These are phyloP conservation scores for Mormyrops boulengeri DNA, from an alignment of 2,797 vertebrate species.

Conservation along the genomic window DNA sequence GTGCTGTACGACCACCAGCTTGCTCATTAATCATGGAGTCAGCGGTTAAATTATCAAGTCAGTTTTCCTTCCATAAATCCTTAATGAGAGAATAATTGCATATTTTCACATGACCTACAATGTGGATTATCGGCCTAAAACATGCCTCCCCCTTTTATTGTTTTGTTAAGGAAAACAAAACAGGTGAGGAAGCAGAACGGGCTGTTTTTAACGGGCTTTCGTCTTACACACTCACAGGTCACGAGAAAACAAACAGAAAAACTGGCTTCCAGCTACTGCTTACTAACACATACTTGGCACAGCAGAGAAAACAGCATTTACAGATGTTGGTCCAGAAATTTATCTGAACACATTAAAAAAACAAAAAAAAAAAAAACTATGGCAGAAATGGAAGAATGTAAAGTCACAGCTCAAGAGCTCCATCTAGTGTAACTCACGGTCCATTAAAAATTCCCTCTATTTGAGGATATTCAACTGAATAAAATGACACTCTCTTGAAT, in stretches of 20 bases:
- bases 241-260: background rate
- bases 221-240: background rate
- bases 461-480: background rate
- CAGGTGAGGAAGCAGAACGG: background rate
- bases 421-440: slow-evolving; percentile 51
- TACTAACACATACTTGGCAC: background rate
- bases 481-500: slow-evolving; percentile 8
- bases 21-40: slow-evolving; percentile 51
- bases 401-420: slow-evolving; percentile 59
- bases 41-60: slow-evolving; percentile 45
- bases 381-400: background rate
- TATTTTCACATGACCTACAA: slow-evolving; percentile 54
- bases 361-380: background rate
- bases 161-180: background rate
- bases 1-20: slow-evolving; percentile 41
- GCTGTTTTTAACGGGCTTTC: background rate
- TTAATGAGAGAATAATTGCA: slow-evolving; percentile 54
- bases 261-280: background rate
- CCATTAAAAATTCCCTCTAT: background rate
- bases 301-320: background rate
- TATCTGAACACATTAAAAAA: background rate
- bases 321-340: background rate
- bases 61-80: slow-evolving; percentile 45
- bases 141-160: background rate
- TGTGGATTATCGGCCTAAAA: slow-evolving; percentile 45